Evolutionary conservation across 2,888 invertebrate species (phyloP).

Genomic region (Pseudococcus jackbeardsleyi): DNA sequence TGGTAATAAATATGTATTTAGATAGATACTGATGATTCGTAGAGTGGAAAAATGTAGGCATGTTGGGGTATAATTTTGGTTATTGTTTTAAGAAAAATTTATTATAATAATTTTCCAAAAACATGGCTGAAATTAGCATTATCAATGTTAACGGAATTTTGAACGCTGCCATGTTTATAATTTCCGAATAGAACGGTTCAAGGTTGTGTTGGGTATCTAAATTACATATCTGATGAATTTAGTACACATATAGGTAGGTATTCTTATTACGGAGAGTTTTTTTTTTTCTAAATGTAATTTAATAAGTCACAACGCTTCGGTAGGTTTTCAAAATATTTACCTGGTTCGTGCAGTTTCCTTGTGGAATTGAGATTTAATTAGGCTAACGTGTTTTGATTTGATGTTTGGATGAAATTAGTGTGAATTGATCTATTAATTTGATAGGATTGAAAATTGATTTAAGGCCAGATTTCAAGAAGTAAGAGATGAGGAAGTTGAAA

Average conservation of each 20-base stretch:
- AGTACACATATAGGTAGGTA: not conserved
- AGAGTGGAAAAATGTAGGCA: too few species aligned
- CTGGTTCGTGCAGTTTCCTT: not conserved
- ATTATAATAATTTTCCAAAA: too few species aligned
- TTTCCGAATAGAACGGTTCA: conserved; percentile 5
- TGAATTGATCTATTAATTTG: too few species aligned
- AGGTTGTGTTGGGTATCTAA: not conserved
- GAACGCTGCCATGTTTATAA: not conserved
- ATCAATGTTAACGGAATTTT: conserved; percentile 22
- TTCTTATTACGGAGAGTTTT: not conserved
- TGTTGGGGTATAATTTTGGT: too few species aligned
- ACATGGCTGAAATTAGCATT: not conserved
- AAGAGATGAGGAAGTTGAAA: too few species aligned
- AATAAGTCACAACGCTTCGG: not conserved
- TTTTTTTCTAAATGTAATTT: not conserved
- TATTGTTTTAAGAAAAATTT: too few species aligned
- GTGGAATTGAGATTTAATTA: not conserved
- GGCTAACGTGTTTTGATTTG: not conserved
- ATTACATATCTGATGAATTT: not conserved
- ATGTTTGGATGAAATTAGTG: not conserved
- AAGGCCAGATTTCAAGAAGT: too few species aligned
- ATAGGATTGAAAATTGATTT: too few species aligned
- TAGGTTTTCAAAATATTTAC: not conserved
- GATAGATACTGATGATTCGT: too few species aligned
- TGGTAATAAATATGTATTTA: too few species aligned